phyloP scores from a whole-genome alignment of 2,113 vertebrate species.

The Rynchops niger region DNA sequence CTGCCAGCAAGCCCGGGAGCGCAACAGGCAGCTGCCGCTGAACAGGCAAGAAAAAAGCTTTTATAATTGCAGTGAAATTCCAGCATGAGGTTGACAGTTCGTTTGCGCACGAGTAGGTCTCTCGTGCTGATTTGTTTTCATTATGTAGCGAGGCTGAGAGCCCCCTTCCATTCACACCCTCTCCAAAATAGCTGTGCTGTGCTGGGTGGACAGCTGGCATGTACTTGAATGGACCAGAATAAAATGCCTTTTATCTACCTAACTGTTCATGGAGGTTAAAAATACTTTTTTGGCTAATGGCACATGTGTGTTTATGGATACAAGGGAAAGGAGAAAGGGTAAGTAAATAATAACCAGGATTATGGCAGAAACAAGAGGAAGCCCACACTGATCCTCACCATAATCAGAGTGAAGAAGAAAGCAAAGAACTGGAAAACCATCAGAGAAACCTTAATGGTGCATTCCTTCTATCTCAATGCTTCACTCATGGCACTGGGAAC shows the following conservation, averaged over 20 bases:
- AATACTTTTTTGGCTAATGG: not conserved
- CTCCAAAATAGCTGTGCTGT: not conserved
- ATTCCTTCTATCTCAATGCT: rapidly evolving
- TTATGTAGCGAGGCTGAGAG: not conserved
- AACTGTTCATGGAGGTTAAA: not conserved
- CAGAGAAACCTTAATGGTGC: not conserved
- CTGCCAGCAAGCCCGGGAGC: rapidly evolving
- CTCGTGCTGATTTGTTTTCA: not conserved
- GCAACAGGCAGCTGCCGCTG: not conserved
- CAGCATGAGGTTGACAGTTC: not conserved
- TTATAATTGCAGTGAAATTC: not conserved
- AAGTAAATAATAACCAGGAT: not conserved
- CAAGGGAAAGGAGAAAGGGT: not conserved
- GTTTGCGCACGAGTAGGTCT: not conserved
- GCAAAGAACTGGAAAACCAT: not conserved
- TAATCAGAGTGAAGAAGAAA: not conserved
- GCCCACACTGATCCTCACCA: not conserved
- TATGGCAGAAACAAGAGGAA: not conserved
- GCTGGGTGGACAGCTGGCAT: not conserved
- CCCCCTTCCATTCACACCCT: not conserved
- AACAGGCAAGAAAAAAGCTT: not conserved
- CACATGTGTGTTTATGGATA: not conserved
- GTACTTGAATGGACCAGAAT: not conserved
- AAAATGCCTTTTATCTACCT: not conserved
- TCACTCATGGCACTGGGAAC: not conserved